Percentiles rank a stretch among this genome's conserved stretches.
Evolutionary conservation across 2,113 vertebrate genomes (phyloP).

Genomic region (Xyliphius kryptos): DNA sequence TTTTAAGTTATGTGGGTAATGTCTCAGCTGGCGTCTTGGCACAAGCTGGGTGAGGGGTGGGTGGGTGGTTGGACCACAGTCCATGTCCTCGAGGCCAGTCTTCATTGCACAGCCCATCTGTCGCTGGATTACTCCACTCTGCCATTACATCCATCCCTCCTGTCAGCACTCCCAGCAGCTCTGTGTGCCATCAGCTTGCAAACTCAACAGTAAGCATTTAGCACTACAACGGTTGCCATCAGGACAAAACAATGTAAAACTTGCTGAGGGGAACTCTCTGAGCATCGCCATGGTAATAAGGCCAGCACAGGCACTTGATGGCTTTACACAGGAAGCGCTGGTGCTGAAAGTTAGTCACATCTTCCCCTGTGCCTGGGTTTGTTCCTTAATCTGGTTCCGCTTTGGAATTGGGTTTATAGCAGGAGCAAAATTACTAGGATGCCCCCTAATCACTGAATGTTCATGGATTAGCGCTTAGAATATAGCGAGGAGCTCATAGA

Average conservation of each 20-base stretch:
- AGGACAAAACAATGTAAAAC: neutral
- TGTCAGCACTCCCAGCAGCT: constrained; percentile 5
- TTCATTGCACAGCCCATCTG: constrained; percentile 18
- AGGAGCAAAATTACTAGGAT: no score
- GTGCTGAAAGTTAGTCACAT: neutral
- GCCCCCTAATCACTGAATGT: no score
- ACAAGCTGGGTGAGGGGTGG: neutral
- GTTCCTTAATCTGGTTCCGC: no score
- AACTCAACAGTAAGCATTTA: constrained; percentile 23
- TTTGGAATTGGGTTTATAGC: no score
- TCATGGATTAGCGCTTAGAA: no score
- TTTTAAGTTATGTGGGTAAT: no score
- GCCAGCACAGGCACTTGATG: constrained; percentile 7
- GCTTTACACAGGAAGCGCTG: constrained; percentile 7
- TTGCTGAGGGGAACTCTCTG: neutral
- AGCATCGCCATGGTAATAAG: constrained; percentile 19
- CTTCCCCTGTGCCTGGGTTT: no score
- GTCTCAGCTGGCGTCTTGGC: neutral
- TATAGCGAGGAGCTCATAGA: no score
- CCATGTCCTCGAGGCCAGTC: neutral
- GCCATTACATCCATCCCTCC: neutral
- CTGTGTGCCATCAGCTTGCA: constrained; percentile 26
- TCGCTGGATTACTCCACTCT: constrained; percentile 6
- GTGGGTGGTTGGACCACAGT: neutral
- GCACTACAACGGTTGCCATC: constrained; percentile 4